These are phyloP conservation scores for Hypocryptadius cinnamomeus DNA, from an alignment of 2,113 vertebrate genomes.

Conservation along the genomic window DNA sequence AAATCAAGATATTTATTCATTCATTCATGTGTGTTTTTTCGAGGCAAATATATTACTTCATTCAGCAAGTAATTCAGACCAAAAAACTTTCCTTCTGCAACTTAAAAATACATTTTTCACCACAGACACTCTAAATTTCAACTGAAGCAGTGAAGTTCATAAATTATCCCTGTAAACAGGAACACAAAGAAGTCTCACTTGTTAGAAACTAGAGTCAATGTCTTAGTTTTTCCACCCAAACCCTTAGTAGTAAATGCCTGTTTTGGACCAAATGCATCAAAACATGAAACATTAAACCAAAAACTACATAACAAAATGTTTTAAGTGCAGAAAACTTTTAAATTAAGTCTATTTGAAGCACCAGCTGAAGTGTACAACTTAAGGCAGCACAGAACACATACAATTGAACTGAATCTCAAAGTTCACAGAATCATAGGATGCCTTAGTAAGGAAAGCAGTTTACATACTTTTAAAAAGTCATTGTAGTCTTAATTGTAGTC, in stretches of 20 bases:
- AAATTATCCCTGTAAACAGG: not conserved
- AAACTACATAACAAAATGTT: not conserved
- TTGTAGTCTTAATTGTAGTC: not conserved
- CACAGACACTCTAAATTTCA: not conserved
- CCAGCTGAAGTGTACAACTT: not conserved
- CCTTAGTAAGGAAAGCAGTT: not conserved
- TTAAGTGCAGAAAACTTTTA: not conserved
- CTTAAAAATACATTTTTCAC: not conserved
- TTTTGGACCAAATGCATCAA: not conserved
- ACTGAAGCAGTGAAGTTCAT: not conserved
- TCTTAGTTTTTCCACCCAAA: not conserved
- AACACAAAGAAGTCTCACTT: not conserved
- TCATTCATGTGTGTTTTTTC: not conserved
- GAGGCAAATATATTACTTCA: not conserved
- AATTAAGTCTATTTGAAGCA: not conserved
- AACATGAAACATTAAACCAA: not conserved
- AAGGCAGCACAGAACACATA: not conserved
- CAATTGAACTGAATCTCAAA: not conserved
- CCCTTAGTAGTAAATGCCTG: not conserved
- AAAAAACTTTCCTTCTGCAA: not conserved
- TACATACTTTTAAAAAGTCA: not conserved
- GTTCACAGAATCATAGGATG: not conserved
- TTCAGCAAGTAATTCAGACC: not conserved
- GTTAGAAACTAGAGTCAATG: not conserved
- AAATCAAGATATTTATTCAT: not conserved